Conservation (phyloP, 2,797 vertebrate species). For the Austrolebias charrua region DNA sequence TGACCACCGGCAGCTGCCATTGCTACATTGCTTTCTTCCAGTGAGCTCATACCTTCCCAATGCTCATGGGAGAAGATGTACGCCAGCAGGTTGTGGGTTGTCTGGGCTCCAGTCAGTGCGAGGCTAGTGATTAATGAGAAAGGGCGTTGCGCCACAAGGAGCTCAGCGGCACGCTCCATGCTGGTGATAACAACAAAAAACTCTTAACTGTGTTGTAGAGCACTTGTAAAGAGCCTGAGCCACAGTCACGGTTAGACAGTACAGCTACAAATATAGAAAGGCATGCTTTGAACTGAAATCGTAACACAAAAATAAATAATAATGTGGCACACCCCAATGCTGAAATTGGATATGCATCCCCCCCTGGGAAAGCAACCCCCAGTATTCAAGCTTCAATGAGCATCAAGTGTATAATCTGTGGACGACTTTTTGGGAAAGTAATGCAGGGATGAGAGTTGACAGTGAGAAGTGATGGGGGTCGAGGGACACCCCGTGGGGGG, state of each 20-base stretch:
- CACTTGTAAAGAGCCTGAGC: constrained; percentile 18
- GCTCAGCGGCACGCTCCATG: constrained; percentile 60
- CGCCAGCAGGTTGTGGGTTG: constrained; percentile 74
- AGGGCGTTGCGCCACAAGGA: constrained; percentile 57
- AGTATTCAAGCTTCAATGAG: constrained; percentile 58
- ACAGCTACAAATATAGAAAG: background rate
- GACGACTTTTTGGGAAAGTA: constrained; percentile 32
- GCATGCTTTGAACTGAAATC: constrained; percentile 1
- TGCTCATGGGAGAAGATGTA: constrained; percentile 40
- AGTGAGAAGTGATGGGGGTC: constrained; percentile 70
- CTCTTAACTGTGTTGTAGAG: constrained; percentile 18
- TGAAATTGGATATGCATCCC: constrained; percentile 21
- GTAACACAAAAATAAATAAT: constrained; percentile 16
- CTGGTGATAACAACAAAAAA: constrained; percentile 54
- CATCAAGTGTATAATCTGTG: constrained; percentile 59
- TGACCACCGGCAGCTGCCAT: constrained; percentile 72
- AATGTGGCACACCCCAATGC: background rate
- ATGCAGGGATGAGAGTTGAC: constrained; percentile 49
- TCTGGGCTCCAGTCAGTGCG: constrained; percentile 56
- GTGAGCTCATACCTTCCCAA: constrained; percentile 56
- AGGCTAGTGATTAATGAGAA: constrained; percentile 75
- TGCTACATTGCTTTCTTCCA: constrained; percentile 46
- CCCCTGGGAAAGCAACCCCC: constrained; percentile 12
- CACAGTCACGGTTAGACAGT: constrained; percentile 7
- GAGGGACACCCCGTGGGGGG: constrained; percentile 76